Percentiles rank a stretch among this genome's conserved stretches.
Conservation (phyloP, 2,797 vertebrate genomes). For the Salarias fasciatus region DNA sequence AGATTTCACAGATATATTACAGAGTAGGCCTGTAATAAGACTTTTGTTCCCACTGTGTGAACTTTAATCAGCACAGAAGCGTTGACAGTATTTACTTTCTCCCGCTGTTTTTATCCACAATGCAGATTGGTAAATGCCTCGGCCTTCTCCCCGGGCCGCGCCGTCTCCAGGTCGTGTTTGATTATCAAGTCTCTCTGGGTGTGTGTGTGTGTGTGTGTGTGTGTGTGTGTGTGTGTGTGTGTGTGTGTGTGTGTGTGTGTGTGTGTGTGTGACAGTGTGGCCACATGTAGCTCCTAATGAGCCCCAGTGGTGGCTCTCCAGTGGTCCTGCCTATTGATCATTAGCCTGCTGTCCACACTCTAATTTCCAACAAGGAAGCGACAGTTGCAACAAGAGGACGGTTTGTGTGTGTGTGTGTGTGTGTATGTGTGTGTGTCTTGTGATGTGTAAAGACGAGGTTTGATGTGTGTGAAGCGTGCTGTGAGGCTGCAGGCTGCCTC, state of each 20-base stretch:
- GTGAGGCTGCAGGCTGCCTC: too few species aligned
- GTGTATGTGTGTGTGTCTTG: background rate
- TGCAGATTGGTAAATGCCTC: conserved; percentile 45
- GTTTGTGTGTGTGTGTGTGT: conserved; percentile 36
- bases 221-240: too few species aligned
- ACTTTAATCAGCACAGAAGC: conserved; percentile 43
- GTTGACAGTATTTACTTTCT: conserved; percentile 41
- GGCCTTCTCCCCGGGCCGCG: background rate
- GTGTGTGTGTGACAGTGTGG: conserved; percentile 36
- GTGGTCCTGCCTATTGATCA: conserved; percentile 74
- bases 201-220: conserved; percentile 6
- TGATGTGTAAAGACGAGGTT: too few species aligned
- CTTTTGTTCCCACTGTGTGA: conserved; percentile 28
- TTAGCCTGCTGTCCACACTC: conserved; percentile 71
- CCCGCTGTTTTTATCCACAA: conserved; percentile 39
- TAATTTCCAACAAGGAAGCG: conserved; percentile 71
- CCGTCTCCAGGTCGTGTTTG: conserved; percentile 45
- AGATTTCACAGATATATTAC: conserved; percentile 10
- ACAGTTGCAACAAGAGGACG: conserved; percentile 44
- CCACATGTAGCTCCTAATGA: conserved; percentile 76
- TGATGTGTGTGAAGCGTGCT: too few species aligned
- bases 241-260: conserved; percentile 22
- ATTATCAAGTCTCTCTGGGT: conserved; percentile 50
- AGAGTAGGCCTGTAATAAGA: conserved; percentile 4
- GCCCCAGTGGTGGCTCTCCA: conserved; percentile 71